Conservation (phyloP, 2,113 vertebrate genomes). For the Puffinus mauretanicus region DNA sequence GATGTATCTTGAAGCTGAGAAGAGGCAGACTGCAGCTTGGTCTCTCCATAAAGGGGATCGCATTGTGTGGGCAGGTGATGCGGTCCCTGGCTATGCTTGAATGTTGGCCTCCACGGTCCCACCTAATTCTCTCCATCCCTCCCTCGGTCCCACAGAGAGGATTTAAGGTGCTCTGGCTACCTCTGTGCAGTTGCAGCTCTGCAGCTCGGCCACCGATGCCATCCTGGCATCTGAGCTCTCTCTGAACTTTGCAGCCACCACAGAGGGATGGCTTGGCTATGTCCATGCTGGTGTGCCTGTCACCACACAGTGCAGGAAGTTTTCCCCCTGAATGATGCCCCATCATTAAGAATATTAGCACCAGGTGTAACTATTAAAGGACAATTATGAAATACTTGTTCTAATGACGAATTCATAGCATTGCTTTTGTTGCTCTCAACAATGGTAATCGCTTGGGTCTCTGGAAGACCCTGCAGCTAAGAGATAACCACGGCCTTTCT, state of each 20-base stretch:
- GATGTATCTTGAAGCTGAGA: neutral
- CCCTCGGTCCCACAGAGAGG: neutral
- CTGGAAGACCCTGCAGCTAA: slow-evolving; percentile 26
- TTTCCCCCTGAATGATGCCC: neutral
- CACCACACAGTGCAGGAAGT: neutral
- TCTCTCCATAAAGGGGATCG: neutral
- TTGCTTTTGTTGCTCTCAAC: neutral
- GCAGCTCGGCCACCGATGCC: neutral
- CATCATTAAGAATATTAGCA: neutral
- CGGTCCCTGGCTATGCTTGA: neutral
- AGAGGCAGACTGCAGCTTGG: neutral
- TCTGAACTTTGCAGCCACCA: neutral
- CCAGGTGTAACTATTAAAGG: neutral
- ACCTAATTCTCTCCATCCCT: neutral
- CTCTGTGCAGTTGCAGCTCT: neutral
- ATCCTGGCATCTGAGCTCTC: neutral
- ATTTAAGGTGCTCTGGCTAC: neutral
- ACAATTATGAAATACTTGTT: neutral
- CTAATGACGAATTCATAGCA: neutral
- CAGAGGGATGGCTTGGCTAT: neutral
- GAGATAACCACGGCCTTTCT: slow-evolving; percentile 11
- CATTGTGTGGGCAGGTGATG: neutral
- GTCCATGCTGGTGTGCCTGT: neutral
- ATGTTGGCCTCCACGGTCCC: neutral
- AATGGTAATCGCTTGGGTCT: neutral